Evolutionary conservation across 2,113 vertebrate species (phyloP), one percentile per base, ranked within the genome.

Genomic region (Coracopsis vasa): DNA sequence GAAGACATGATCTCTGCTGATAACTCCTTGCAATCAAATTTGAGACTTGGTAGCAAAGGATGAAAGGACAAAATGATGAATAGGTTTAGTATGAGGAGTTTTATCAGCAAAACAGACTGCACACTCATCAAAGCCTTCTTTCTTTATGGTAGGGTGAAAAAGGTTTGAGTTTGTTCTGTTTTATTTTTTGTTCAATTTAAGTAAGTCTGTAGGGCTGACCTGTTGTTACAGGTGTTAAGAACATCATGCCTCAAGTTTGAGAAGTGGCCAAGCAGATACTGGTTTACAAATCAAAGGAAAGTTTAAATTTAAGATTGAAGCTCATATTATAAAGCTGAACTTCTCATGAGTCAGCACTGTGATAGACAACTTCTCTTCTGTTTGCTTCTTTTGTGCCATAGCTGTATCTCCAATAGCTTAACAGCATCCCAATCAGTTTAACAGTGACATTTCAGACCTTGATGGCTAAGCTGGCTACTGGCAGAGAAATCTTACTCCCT

Each of bases 21-120:
- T 93, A 95, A 90, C 16, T 56, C 27, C 44, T 86, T 88, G 71
- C 25, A 70, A 65, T 80, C 74, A 90, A 86, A 92, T 95, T 65
- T 62, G 31, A 64, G 62, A 45, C 79, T 83, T 92, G 74, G 41
- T 88, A 73, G 25, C 70, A 86, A 95, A 92, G 42, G 48, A 62
- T 48, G 15, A 47, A 61, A 88, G 80, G 67, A 62, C 17, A 86
- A 62, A 69, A 77, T 35, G 16, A 25, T 83, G 58, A 77, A 70
- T 37, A 90, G 41, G 82, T 73, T 24, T 42, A 58, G 61, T 29
- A 28, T 42, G 41, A 88, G 47, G 35, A 70, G 9, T 65, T 90
- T 92, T 88, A 66, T 61, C 88, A 79, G 66, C 78, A 93, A 92
- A 95, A 56, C 33, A 74, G 51, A 28, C 50, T 83, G 14, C 23